Evolutionary conservation across 2,113 vertebrate genomes (phyloP).

Genomic region (Zosterops lateralis): DNA sequence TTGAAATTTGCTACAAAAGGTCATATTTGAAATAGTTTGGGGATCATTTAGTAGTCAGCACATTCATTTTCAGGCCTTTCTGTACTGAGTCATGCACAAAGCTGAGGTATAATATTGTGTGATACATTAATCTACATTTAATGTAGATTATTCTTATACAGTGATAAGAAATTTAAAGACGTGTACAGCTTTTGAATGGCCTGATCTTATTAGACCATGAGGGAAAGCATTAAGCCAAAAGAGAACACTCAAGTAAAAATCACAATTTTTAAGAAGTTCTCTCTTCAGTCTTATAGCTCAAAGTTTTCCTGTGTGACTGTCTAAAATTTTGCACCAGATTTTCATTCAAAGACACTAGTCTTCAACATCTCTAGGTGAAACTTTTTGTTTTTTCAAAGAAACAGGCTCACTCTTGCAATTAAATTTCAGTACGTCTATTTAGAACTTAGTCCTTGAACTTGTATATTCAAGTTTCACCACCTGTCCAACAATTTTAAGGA

Average conservation of each 20-base stretch:
- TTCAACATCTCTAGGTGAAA: not conserved
- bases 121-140: too few relatives aligned
- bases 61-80: not conserved
- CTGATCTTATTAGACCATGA: not conserved
- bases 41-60: not conserved
- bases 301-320: not conserved
- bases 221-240: not conserved
- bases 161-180: not conserved
- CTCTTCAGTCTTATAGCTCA: not conserved
- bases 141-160: not conserved
- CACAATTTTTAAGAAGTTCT: not conserved
- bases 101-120: not conserved
- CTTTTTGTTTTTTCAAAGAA: not conserved
- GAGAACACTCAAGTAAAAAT: not conserved
- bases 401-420: fast-evolving
- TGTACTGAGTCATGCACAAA: not conserved
- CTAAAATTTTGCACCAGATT: not conserved
- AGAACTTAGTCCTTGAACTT: not conserved
- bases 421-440: not conserved
- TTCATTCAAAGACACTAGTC: not conserved
- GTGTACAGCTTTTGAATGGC: not conserved
- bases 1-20: not conserved
- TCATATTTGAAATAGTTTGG: not conserved
- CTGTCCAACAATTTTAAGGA: not conserved
- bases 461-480: not conserved